Percentiles rank a stretch among this genome's conserved stretches.
Evolutionary conservation across 2,113 vertebrate genomes (phyloP).

Genomic region (Gobiocypris rarus): DNA sequence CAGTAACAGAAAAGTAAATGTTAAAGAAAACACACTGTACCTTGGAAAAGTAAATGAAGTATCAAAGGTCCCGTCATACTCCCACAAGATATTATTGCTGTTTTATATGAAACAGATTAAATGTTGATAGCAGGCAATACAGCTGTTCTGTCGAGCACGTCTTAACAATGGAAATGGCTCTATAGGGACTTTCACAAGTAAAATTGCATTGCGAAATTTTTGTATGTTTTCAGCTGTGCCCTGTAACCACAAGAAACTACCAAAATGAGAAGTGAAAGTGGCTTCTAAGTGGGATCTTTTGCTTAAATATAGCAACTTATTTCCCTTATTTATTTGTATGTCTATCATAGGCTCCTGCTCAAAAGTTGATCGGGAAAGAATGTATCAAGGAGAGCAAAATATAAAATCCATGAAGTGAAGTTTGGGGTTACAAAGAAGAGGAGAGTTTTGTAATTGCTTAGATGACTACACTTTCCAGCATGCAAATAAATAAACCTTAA

Average conservation of each 20-base stretch:
- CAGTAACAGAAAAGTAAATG: neutral
- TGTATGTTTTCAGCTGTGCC: neutral
- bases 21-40: constrained; percentile 32
- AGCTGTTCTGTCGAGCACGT: neutral
- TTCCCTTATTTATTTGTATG: too few species aligned
- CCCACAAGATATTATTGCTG: neutral
- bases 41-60: constrained; percentile 34
- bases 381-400: too few species aligned
- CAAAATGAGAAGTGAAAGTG: neutral
- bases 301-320: neutral
- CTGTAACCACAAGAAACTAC: neutral
- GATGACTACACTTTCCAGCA: too few species aligned
- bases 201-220: neutral
- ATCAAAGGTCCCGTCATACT: neutral
- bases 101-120: neutral
- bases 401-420: too few species aligned
- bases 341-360: too few species aligned
- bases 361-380: neutral
- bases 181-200: neutral
- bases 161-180: neutral
- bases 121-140: neutral
- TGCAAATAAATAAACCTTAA: too few species aligned
- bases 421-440: too few species aligned
- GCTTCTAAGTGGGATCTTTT: neutral
- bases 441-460: too few species aligned